These are phyloP conservation scores for Pachliopta kotzebuea DNA, from an alignment of 2,888 invertebrate species.

Conservation along the genomic window DNA sequence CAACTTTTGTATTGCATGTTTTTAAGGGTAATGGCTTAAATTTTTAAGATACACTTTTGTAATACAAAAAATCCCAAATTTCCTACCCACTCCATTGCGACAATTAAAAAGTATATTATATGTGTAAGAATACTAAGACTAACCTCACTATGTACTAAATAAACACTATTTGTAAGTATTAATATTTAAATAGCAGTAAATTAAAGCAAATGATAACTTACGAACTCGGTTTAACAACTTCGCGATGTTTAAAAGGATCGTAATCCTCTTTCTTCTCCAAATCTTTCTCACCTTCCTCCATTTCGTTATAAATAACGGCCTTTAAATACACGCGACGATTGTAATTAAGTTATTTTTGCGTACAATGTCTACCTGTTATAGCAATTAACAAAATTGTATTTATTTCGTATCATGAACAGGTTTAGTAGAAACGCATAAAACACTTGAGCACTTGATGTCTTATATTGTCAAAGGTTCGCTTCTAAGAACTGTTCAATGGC, in stretches of 20 bases:
- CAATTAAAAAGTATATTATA: too few species aligned
- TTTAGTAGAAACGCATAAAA: conserved; percentile 4
- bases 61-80: too few species aligned
- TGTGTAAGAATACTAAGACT: too few species aligned
- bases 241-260: conserved; percentile 67
- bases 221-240: conserved; percentile 72
- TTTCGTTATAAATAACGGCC: conserved; percentile 1
- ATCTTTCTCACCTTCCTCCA: conserved; percentile 33
- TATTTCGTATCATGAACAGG: conserved; percentile 6
- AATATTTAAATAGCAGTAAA: not conserved
- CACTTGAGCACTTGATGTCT: conserved; percentile 4
- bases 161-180: not conserved
- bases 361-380: conserved; percentile 11
- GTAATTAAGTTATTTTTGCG: conserved; percentile 2
- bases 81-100: too few species aligned
- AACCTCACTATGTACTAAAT: too few species aligned
- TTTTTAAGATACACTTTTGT: too few species aligned
- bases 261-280: conserved; percentile 47
- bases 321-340: conserved; percentile 5
- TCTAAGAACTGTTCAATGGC: not conserved
- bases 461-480: not conserved
- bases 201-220: conserved; percentile 47
- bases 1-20: too few species aligned
- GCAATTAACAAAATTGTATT: conserved; percentile 14
- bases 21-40: too few species aligned